phyloP scores from a whole-genome alignment of 2,888 invertebrate genomes.

The Xestia ashworthii region DNA sequence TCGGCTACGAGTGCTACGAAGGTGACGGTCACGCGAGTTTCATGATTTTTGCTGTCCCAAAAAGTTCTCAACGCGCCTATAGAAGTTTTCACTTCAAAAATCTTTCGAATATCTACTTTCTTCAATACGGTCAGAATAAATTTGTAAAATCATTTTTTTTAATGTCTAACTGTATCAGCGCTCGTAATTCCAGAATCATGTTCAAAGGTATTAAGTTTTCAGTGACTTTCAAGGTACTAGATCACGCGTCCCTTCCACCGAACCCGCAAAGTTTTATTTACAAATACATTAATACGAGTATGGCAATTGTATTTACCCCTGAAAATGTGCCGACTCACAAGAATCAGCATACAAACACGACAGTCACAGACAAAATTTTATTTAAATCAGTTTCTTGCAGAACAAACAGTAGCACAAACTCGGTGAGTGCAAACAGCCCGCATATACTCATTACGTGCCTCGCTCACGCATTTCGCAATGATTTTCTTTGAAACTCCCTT shows the following conservation, averaged over 20 bases:
- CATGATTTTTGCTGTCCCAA: no score
- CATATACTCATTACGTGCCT: constrained; percentile 63
- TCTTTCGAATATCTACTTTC: no score
- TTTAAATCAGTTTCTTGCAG: constrained; percentile 60
- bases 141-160: no score
- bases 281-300: background rate
- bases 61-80: no score
- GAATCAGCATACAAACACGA: constrained; percentile 13
- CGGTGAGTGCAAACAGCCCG: constrained; percentile 63
- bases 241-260: background rate
- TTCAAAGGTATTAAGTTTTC: background rate
- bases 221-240: background rate
- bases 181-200: background rate
- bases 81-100: no score
- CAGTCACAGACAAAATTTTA: constrained; percentile 53
- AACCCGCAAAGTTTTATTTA: background rate
- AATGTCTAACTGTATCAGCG: background rate
- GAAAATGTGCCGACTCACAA: constrained; percentile 8
- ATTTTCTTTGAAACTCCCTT: constrained; percentile 64
- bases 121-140: no score
- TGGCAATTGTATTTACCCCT: background rate
- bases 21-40: no score
- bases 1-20: no score
- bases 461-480: constrained; percentile 56
- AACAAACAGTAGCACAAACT: constrained; percentile 58